Evolutionary conservation across 2,888 invertebrate genomes (phyloP).

Genomic region (Andrena praecox): DNA sequence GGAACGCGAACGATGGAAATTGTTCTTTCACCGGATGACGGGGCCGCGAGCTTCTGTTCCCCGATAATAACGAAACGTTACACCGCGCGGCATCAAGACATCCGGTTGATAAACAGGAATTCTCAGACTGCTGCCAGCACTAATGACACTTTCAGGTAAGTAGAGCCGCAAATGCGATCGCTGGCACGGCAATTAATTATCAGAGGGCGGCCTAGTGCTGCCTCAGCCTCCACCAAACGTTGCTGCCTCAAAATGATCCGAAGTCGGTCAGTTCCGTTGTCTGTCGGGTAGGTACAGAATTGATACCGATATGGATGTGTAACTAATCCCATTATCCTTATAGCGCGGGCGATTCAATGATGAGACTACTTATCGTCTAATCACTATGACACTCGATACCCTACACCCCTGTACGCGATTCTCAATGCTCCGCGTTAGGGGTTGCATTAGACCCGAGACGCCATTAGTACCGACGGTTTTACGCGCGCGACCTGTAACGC

Average conservation of each 20-base stretch:
- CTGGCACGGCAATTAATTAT: constrained; percentile 59
- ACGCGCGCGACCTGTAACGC: constrained; percentile 1
- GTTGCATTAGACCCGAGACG: background rate
- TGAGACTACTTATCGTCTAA: background rate
- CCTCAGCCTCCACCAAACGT: constrained; percentile 4
- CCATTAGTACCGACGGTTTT: constrained; percentile 35
- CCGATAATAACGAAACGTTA: constrained; percentile 60
- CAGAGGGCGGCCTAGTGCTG: constrained; percentile 1
- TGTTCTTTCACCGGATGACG: constrained; percentile 54
- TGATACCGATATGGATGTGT: background rate
- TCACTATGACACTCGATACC: background rate
- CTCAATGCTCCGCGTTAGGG: background rate
- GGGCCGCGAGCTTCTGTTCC: constrained; percentile 46
- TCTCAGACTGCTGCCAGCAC: constrained; percentile 25
- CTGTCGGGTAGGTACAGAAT: background rate
- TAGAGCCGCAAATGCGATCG: constrained; percentile 55
- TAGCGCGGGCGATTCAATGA: background rate
- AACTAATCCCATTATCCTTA: constrained; percentile 10
- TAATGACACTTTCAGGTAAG: constrained; percentile 56
- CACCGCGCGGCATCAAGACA: constrained; percentile 31
- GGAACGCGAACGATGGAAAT: constrained; percentile 46
- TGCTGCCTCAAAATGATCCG: constrained; percentile 24
- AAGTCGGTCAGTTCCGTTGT: constrained; percentile 33
- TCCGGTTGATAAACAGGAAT: constrained; percentile 50
- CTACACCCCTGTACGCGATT: background rate